Evolutionary conservation across 2,797 vertebrate species (phyloP), one percentile per base, ranked within the genome.

Genomic region (Huso huso): DNA sequence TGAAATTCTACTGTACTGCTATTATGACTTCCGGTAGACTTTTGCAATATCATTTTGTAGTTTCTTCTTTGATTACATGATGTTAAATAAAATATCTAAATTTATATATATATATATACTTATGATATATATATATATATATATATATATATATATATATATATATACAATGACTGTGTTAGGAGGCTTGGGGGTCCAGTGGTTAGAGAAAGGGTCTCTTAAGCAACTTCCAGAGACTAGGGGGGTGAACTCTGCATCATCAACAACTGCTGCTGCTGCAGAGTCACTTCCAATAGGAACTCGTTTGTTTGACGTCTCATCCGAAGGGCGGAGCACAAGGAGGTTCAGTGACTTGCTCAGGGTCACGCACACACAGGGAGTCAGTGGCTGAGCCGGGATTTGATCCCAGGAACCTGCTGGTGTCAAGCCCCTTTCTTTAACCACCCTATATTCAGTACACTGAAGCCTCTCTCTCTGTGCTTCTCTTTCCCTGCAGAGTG

Each of bases 401-500:
- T 50, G 9, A 6, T 48, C 8, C 11, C 6, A 7, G 52, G 18
- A 12, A 51, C 15, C 15, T 55, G 8, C 50, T 55, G 10, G 6
- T 55, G 18, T 11, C 49, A 63, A 6, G 2, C 13, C 48, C 12
- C 52, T 13, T 52, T 64, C 57, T 62, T 7, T 52, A 37, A 1
- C 48, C 8, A 23, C 11, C 11, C 63, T 58, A 49, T 49, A 9
- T 61, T n/a, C n/a, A 53, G 10, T 63, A 18, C 1, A 1, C 3
- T n/a, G 15, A 6, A 15, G 18, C 10, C n/a, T 62, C 53, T 55
- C 60, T 18, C 59, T 12, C 15, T 15, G 37, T 18, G 66, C 49
- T 65, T 61, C 23, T 48, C 12, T 53, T 12, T 49, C 23, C 61
- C 13, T 52, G 49, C 63, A 80, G 79, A 51, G 75, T 80, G n/a